phyloP scores from a whole-genome alignment of 2,113 vertebrate species.

The Megalops atlanticus region DNA sequence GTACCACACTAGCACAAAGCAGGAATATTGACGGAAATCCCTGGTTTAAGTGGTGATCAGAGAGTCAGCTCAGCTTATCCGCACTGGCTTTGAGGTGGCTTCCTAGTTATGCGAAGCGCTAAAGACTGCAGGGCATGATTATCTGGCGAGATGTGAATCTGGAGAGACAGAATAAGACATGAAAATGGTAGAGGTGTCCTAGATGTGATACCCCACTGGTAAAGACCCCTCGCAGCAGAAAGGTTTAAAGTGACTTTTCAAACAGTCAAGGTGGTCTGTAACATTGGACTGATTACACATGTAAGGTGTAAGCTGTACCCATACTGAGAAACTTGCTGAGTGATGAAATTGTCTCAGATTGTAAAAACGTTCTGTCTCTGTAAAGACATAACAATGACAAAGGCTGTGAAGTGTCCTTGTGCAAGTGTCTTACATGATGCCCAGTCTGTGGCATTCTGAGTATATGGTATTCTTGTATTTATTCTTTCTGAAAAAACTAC shows the following conservation, averaged over 20 bases:
- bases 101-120: no score
- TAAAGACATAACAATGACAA: not conserved
- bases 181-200: not conserved
- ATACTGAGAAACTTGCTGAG: not conserved
- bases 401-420: not conserved
- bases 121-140: no score
- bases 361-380: not conserved
- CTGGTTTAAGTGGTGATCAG: no score
- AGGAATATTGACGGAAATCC: no score
- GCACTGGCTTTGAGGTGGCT: no score
- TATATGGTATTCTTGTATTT: constrained; percentile 12
- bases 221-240: not conserved
- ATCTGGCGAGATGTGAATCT: no score
- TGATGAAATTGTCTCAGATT: not conserved
- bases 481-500: constrained; percentile 17
- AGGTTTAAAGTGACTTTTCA: not conserved
- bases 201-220: not conserved
- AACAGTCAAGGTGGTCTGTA: not conserved
- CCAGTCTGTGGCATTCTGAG: constrained; percentile 5
- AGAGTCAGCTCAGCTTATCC: no score
- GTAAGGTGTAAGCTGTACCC: no score
- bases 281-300: not conserved
- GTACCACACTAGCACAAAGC: no score
- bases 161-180: not conserved
- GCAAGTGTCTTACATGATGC: not conserved